These are phyloP conservation scores for Bombus difficillimus DNA, from an alignment of 1,140 invertebrate species.

Conservation along the genomic window DNA sequence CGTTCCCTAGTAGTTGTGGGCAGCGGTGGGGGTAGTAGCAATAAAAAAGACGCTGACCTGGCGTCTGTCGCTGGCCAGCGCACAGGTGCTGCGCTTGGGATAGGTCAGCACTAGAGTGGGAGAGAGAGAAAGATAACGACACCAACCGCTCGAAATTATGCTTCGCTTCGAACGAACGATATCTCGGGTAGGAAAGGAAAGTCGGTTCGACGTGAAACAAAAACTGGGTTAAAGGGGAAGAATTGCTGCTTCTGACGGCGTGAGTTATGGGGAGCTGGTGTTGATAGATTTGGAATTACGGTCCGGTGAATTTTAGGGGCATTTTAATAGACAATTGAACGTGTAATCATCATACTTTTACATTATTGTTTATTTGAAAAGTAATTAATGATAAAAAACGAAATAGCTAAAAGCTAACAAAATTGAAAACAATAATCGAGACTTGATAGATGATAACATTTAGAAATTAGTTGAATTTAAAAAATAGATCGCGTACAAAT, in stretches of 20 bases:
- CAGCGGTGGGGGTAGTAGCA: neutral
- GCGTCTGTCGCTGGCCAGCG: conserved; percentile 3
- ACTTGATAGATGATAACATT: too few species aligned
- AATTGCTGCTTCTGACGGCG: neutral
- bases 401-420: too few species aligned
- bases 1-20: neutral
- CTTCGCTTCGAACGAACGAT: neutral
- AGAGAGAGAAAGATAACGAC: neutral
- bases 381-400: too few species aligned
- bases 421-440: too few species aligned
- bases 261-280: too few species aligned
- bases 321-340: neutral
- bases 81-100: neutral
- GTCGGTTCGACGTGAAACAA: neutral
- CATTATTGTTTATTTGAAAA: too few species aligned
- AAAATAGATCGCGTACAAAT: too few species aligned
- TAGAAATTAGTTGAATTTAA: too few species aligned
- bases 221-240: neutral
- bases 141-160: neutral
- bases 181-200: neutral
- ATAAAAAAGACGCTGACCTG: neutral
- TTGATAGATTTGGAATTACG: neutral
- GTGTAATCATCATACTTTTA: too few species aligned
- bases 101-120: neutral
- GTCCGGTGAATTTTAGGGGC: neutral